Evolutionary conservation across 2,888 invertebrate species (phyloP), one percentile per base, ranked within the genome.

Genomic region (Ophion costatus): DNA sequence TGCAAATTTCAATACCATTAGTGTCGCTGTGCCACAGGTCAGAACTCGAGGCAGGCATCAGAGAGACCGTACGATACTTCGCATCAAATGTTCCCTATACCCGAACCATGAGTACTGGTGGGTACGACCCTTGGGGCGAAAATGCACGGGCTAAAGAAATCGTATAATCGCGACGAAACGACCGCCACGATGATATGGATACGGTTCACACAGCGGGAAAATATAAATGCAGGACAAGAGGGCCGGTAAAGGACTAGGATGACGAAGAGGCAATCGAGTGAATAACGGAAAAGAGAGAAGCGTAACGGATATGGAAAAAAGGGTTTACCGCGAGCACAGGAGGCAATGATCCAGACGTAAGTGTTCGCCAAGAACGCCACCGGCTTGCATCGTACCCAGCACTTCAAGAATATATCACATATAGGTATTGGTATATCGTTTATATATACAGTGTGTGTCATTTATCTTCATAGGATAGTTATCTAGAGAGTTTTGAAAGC

Each of bases 331-430:
- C 38, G 38, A 78, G 78, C 76, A 24, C 61, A 82, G 24, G 73
- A 38, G 38, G 38, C 66, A 66, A 45, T 77, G 71, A 71, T 33
- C 77, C 74, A 77, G 73, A 69, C 73, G 69, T 2, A 74, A 74
- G 29, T 69, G 51, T 33, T 74, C 67, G 82, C 82, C 74, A 78
- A 74, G 77, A 82, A 78, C 77, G 73, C 77, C 82, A 78, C 22
- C 71, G 56, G 69, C 74, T n/a, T 42, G 51, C 56, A 63, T 73
- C 82, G 78, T 74, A 61, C 73, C 61, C 24, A 10, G 69, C 38
- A 78, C 74, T 45, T 69, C 67, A 82, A 82, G 73, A 69, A 78
- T 67, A 29, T 63, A 63, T 29, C 63, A 45, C 29, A 74, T 74
- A 24, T 17, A 63, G 14, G 10, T 57, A 61, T 24, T 69, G 20